A percentile compares a stretch with the other conserved stretches of the same genome.
phyloP scores from a whole-genome alignment of 2,797 vertebrate species.

The Myotis vivesi region DNA sequence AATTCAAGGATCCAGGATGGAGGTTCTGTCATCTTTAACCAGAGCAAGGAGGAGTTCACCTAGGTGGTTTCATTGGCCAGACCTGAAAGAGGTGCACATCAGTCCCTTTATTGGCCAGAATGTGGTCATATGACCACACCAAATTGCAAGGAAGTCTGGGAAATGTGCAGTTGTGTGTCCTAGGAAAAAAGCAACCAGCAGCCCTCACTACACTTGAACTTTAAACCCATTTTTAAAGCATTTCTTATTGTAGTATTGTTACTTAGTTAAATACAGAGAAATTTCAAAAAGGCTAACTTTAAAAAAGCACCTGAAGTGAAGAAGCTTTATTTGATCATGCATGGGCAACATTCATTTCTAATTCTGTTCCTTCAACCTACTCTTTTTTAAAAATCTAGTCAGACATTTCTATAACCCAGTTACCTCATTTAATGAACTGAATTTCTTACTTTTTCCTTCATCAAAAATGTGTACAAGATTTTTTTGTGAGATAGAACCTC shows the following conservation, averaged over 20 bases:
- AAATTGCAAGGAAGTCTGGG: not conserved
- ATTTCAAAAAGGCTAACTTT: constrained; percentile 38
- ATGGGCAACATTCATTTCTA: not conserved
- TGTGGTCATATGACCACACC: not conserved
- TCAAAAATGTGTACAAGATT: not conserved
- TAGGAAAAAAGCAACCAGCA: not conserved
- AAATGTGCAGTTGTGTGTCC: not conserved
- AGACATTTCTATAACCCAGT: constrained; percentile 30
- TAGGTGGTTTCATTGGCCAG: not conserved
- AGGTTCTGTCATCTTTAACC: not conserved
- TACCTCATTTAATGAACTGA: constrained; percentile 32
- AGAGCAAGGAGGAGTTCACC: rapidly evolving
- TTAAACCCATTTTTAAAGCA: not conserved
- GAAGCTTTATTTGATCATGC: not conserved
- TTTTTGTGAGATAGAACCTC: not conserved
- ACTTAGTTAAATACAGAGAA: constrained; percentile 24
- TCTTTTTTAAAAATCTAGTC: not conserved
- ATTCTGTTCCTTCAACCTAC: not conserved
- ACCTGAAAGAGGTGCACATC: not conserved
- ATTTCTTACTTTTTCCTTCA: constrained; percentile 21
- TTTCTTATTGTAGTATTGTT: not conserved
- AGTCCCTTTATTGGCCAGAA: not conserved
- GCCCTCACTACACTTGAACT: not conserved
- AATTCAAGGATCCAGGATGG: not conserved
- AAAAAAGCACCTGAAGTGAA: not conserved